Base-by-base conservation (phyloP, 2,113 vertebrate species). In the Hippoglossus stenolepis region DNA sequence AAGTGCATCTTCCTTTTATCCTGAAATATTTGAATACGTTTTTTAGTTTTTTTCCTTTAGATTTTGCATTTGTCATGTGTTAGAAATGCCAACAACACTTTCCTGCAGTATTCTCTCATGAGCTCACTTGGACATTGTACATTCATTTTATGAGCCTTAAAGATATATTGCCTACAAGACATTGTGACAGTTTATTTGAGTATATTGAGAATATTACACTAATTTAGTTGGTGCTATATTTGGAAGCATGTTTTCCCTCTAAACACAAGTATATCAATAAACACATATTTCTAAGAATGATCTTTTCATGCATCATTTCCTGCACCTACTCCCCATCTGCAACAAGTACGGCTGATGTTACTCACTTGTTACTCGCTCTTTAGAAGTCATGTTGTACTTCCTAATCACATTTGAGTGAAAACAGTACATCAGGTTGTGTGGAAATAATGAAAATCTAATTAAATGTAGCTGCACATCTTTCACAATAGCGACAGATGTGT, bases 381-480 rank as follows among this genome's bases (percentile, higher is more conserved):
- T 54, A 31, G 28, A 45, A 61, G 35, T 1, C 15, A 70, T 53
- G 5, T 26, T 21, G 56, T 49, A 18, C 26, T 21, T 43, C 23
- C 60, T 28, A 65, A 67, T 79, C 31, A 31, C 26, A 65, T 77
- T 64, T 75, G 23, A 69, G 12, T 62, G 59, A 65, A 64, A 76
- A 57, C 43, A 73, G 15, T 71, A 45, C 56, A 54, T 71, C 21
- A 68, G 13, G 65, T 58, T 40, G 35, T 58, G 7, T 26, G 18
- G 65, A 76, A 63, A 23, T n/a, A 9, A 35, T 45, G 62, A 14
- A 23, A 82, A 59, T 26, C 24, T 13, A 65, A 26, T 61, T 0
- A 65, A 70, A 73, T 49, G 20, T 47, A 47, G 38, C 53, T 47
- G 17, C 59, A 47, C 65, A 54, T 2, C 28, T 28, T 3, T 28